These are phyloP conservation scores for Mactra quadrangularis DNA, from an alignment of 1,140 invertebrate species.

Conservation along the genomic window DNA sequence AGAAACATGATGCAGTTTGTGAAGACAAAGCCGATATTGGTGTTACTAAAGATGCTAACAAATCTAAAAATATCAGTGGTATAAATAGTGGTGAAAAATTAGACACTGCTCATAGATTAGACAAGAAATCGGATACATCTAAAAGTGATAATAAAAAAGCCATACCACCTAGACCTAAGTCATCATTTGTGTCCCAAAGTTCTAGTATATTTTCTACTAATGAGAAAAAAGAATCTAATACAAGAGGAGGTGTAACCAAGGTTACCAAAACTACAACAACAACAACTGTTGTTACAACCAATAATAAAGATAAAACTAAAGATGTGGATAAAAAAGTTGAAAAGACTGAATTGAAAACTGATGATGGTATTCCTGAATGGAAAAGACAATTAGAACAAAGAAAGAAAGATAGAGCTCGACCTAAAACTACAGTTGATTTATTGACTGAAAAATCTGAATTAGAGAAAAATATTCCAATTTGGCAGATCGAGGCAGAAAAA, in stretches of 20 bases:
- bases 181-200: conserved; percentile 50
- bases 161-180: conserved; percentile 44
- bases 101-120: not conserved
- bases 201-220: conserved; percentile 22
- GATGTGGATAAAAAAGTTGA: not conserved
- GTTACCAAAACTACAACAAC: conserved; percentile 41
- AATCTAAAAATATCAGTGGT: conserved; percentile 26
- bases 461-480: conserved; percentile 12
- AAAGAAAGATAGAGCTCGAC: conserved; percentile 21
- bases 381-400: conserved; percentile 45
- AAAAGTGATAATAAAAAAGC: conserved; percentile 21
- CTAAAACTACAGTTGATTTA: conserved; percentile 53
- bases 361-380: conserved; percentile 50
- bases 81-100: not conserved
- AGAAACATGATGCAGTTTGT: conserved; percentile 32
- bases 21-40: conserved; percentile 10
- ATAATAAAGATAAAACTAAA: conserved; percentile 22
- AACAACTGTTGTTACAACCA: not conserved
- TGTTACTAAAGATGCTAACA: conserved; percentile 22
- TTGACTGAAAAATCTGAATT: conserved; percentile 24
- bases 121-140: not conserved
- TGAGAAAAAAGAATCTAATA: conserved; percentile 19
- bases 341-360: conserved; percentile 4
- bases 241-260: conserved; percentile 18
- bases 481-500: conserved; percentile 61